phyloP scores from a whole-genome alignment of 2,797 vertebrate genomes.

The Steatocranus sp. region DNA sequence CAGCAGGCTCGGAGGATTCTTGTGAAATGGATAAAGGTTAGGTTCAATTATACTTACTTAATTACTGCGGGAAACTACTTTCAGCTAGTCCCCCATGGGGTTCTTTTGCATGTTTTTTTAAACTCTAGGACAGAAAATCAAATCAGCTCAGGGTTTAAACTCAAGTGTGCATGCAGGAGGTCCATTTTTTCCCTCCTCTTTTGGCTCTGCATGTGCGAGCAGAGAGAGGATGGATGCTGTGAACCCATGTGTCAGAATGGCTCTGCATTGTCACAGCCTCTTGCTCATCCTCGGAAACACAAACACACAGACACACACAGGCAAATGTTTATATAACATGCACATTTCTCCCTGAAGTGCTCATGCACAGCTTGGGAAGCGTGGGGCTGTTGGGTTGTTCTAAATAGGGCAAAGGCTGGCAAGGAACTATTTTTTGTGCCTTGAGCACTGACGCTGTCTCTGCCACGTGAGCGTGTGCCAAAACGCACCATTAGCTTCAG shows the following conservation, averaged over 20 bases:
- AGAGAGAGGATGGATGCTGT: constrained; percentile 54
- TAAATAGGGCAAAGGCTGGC: constrained; percentile 61
- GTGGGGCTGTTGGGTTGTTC: constrained; percentile 16
- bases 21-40: background rate
- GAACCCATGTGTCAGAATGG: constrained; percentile 60
- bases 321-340: constrained; percentile 58
- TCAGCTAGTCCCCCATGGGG: rapidly evolving
- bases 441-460: constrained; percentile 23
- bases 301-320: background rate
- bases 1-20: background rate
- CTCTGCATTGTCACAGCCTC: constrained; percentile 26
- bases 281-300: background rate
- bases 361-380: constrained; percentile 39
- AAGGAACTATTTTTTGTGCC: constrained; percentile 32
- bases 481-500: constrained; percentile 1
- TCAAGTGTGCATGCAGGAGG: background rate
- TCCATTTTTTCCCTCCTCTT: background rate
- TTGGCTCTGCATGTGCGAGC: constrained; percentile 25
- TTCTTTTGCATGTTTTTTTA: background rate
- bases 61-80: background rate
- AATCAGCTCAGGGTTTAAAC: background rate
- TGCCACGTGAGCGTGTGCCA: constrained; percentile 10
- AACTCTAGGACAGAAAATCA: background rate
- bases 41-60: background rate
- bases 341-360: constrained; percentile 56